phyloP scores from a whole-genome alignment of 2,113 vertebrate genomes.

The Helogale parvula region DNA sequence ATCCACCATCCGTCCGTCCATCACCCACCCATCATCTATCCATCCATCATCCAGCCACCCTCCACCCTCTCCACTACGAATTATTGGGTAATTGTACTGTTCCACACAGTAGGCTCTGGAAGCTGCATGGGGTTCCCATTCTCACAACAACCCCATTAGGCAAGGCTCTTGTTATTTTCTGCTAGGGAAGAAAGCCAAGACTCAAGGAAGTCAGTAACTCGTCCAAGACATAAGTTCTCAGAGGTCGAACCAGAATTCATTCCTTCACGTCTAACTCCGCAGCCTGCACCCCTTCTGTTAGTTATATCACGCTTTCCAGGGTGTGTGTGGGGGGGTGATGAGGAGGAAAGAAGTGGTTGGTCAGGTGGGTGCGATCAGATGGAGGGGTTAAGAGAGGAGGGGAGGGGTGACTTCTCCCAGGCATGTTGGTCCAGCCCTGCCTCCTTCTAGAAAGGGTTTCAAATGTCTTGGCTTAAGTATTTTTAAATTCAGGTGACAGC shows the following conservation, averaged over 20 bases:
- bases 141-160: neutral
- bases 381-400: neutral
- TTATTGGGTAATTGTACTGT: neutral
- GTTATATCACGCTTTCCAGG: accelerated
- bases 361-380: no score
- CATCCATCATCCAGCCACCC: neutral
- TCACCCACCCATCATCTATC: neutral
- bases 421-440: neutral
- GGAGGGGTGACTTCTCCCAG: accelerated
- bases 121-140: neutral
- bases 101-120: neutral
- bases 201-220: neutral
- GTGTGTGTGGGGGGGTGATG: accelerated
- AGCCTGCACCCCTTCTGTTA: neutral
- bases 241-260: neutral
- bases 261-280: neutral
- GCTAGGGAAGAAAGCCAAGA: neutral
- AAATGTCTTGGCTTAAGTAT: neutral
- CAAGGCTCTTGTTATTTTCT: neutral
- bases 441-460: neutral
- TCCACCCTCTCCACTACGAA: neutral
- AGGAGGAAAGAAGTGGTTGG: neutral
- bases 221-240: neutral
- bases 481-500: neutral
- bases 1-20: neutral